Evolutionary conservation across 2,113 vertebrate species (phyloP).

Genomic region (Laticauda colubrina): DNA sequence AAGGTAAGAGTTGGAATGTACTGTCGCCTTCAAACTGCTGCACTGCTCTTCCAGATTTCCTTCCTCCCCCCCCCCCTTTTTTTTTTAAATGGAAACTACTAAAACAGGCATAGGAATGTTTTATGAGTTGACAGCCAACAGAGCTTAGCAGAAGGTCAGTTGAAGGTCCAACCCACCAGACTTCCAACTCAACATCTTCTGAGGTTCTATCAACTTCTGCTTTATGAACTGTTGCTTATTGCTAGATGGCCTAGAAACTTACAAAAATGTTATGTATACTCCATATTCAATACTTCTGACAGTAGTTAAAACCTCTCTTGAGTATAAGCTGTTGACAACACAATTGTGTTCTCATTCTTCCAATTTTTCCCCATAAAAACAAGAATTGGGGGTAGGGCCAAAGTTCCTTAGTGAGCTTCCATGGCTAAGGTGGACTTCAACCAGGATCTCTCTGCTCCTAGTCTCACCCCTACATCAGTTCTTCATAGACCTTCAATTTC

Average conservation of each 20-base stretch:
- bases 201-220: background rate
- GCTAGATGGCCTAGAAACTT: background rate
- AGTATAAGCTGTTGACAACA: background rate
- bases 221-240: background rate
- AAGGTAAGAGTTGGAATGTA: too few species aligned
- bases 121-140: background rate
- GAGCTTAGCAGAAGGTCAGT: background rate
- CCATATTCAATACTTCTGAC: background rate
- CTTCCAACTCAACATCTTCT: background rate
- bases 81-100: too few species aligned
- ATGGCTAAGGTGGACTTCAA: background rate
- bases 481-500: background rate
- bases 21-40: too few species aligned
- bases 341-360: background rate
- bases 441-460: background rate
- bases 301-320: background rate
- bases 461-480: background rate
- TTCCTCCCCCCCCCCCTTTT: too few species aligned
- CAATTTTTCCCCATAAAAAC: background rate
- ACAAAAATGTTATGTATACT: background rate
- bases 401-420: background rate
- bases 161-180: background rate
- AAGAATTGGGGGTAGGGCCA: background rate
- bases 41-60: too few species aligned
- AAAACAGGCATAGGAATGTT: too few species aligned